Percentiles rank a stretch among this genome's conserved stretches.
phyloP scores from a whole-genome alignment of 2,797 vertebrate genomes.

The Myripristis murdjan region DNA sequence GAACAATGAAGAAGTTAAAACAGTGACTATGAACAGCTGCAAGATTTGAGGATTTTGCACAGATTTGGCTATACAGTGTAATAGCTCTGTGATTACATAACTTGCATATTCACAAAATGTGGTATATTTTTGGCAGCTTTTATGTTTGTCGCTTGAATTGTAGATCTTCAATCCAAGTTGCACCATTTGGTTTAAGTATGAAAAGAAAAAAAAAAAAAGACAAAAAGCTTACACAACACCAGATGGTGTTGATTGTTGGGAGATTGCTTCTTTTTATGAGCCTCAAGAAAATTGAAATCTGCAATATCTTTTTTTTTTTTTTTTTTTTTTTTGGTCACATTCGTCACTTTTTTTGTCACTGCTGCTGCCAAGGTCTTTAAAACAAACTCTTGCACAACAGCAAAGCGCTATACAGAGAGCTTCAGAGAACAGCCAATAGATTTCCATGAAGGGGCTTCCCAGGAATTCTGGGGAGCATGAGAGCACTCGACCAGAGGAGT shows the following conservation, averaged over 20 bases:
- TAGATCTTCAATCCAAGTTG: no score
- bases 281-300: not conserved
- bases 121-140: not conserved
- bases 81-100: no score
- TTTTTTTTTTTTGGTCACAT: not conserved
- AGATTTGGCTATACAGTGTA: no score
- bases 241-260: not conserved
- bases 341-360: no score
- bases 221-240: not conserved
- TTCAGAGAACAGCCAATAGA: conserved; percentile 30
- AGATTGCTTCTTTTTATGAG: not conserved
- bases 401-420: conserved; percentile 9
- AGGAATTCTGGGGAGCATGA: conserved; percentile 75
- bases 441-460: conserved; percentile 77
- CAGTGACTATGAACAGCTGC: no score
- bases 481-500: conserved; percentile 27
- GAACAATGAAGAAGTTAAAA: no score
- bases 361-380: conserved; percentile 14
- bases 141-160: not conserved
- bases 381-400: conserved; percentile 60
- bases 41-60: no score
- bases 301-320: no score
- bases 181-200: no score
- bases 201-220: no score
- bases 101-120: not conserved